Percentiles rank a stretch among this genome's conserved stretches.
Evolutionary conservation across 2,888 invertebrate genomes (phyloP).

Genomic region (Microctonus aethiopoides): DNA sequence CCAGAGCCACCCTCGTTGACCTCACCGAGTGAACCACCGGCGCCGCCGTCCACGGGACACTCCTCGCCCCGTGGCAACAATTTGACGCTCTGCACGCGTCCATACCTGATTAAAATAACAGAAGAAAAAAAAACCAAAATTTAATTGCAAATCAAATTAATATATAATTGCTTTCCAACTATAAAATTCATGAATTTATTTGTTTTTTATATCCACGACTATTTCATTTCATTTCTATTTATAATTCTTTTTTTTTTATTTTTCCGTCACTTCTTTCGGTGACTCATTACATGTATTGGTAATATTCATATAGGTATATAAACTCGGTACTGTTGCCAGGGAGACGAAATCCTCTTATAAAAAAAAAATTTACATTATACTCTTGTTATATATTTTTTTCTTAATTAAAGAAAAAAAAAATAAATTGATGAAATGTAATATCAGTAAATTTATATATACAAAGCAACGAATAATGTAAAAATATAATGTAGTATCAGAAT

Average conservation of each 20-base stretch:
- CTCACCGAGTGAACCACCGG: constrained; percentile 69
- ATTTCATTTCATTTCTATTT: not conserved
- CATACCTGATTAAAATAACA: constrained; percentile 77
- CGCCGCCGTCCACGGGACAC: constrained; percentile 66
- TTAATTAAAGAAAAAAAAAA: not conserved
- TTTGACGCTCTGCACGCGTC: constrained; percentile 97
- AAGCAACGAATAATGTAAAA: not conserved
- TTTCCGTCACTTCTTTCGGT: not conserved
- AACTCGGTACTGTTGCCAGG: not conserved
- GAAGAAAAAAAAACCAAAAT: constrained; percentile 10
- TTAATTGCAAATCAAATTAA: constrained; percentile 18
- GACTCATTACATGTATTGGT: not conserved
- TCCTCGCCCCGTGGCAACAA: constrained; percentile 77
- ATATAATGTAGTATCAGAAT: not conserved
- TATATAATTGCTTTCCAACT: not conserved
- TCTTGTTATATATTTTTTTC: not conserved
- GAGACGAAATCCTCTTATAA: not conserved
- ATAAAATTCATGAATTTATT: not conserved
- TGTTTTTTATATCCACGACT: not conserved
- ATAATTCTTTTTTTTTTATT: not conserved
- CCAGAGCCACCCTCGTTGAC: constrained; percentile 64
- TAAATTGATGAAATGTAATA: not conserved
- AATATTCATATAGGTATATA: not conserved
- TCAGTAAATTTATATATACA: too few relatives aligned
- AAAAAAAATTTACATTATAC: not conserved